Conservation (phyloP, 2,113 vertebrate species). For the Lepus europaeus region DNA sequence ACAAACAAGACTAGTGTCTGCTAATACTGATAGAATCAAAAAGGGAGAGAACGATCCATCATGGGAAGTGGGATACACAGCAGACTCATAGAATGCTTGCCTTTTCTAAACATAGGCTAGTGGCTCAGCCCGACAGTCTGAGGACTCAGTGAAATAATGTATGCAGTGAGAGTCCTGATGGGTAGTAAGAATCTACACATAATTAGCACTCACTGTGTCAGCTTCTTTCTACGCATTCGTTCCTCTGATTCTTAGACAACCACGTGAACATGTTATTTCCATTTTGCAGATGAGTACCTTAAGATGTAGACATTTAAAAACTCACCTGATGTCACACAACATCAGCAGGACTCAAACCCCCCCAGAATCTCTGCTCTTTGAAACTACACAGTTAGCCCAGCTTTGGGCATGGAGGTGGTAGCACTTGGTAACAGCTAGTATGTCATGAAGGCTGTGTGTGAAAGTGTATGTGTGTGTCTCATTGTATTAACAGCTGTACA, state of each 20-base stretch:
- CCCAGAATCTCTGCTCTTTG: neutral
- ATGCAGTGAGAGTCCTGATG: neutral
- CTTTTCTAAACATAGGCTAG: neutral
- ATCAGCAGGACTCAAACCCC: neutral
- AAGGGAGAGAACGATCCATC: too few species aligned
- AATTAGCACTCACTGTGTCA: neutral
- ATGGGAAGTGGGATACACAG: too few species aligned
- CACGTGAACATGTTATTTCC: neutral
- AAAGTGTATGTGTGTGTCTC: too few species aligned
- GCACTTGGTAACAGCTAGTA: neutral
- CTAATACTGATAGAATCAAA: too few species aligned
- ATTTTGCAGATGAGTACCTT: slow-evolving; percentile 15
- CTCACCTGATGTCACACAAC: neutral
- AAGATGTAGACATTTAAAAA: neutral
- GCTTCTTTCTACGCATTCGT: neutral
- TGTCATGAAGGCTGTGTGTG: neutral
- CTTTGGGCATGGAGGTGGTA: neutral
- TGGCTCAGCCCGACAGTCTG: neutral
- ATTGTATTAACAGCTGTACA: neutral
- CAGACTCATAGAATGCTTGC: neutral
- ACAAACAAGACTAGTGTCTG: too few species aligned
- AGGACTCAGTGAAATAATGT: neutral
- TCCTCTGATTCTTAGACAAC: neutral
- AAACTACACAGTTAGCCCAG: neutral
- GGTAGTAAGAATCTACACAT: neutral